Conservation (phyloP, 2,113 vertebrate genomes). For the Lethenteron camtschaticum region DNA sequence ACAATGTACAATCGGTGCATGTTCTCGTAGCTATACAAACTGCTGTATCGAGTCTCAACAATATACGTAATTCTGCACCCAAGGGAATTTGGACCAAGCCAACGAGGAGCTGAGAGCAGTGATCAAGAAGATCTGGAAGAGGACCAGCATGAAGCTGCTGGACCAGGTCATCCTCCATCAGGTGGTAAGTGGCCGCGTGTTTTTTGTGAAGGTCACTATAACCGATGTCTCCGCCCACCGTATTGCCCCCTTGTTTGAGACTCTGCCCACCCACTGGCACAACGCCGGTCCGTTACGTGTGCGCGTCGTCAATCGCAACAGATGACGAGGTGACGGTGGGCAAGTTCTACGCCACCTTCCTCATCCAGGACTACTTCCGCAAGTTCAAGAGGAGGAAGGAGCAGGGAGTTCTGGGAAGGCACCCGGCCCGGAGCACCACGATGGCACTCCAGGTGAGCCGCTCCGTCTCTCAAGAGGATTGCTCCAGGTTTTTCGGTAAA, state of each 20-base stretch:
- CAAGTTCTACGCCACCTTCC: slow-evolving; percentile 99
- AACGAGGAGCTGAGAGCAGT: slow-evolving; percentile 92
- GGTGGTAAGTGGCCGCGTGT: slow-evolving; percentile 51
- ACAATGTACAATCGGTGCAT: too few species aligned
- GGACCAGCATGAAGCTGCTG: slow-evolving; percentile 93
- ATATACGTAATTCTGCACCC: background rate
- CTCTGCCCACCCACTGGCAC: too few species aligned
- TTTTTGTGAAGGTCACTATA: too few species aligned
- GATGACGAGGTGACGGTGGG: slow-evolving; percentile 99
- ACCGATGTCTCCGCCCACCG: too few species aligned
- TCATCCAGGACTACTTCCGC: slow-evolving; percentile 99
- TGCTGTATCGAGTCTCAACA: too few species aligned
- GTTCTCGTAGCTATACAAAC: too few species aligned
- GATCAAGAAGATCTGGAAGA: slow-evolving; percentile 99
- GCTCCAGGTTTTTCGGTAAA: too few species aligned
- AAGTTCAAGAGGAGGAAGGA: slow-evolving; percentile 99
- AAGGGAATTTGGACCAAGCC: slow-evolving; percentile 91
- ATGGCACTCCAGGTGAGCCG: slow-evolving; percentile 83
- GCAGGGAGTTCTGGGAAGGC: slow-evolving; percentile 86
- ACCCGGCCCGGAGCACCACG: slow-evolving; percentile 80
- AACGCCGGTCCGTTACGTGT: too few species aligned
- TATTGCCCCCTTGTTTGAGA: too few species aligned
- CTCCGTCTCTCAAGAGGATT: too few species aligned
- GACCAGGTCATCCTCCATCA: slow-evolving; percentile 95
- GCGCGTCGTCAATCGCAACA: slow-evolving; percentile 27